Conservation (phyloP, 2,113 vertebrate species). For the Pangasianodon gigas region DNA sequence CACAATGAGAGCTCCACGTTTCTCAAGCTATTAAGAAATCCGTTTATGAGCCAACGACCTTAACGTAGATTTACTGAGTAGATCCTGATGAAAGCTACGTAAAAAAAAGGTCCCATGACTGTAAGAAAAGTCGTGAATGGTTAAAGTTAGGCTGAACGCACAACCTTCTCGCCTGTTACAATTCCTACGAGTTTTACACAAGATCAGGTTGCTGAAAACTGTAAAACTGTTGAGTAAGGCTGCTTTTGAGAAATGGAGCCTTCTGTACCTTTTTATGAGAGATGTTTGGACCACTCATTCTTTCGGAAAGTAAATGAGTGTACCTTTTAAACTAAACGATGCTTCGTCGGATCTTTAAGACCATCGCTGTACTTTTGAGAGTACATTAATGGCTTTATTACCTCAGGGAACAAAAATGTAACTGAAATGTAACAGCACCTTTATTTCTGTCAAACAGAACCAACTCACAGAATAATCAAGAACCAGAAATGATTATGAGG, state of each 20-base stretch:
- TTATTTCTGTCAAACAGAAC: background rate
- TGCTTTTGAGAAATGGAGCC: conserved; percentile 2
- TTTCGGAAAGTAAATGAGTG: background rate
- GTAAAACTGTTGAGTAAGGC: background rate
- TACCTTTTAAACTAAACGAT: background rate
- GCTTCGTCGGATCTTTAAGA: background rate
- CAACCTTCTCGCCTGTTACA: conserved; percentile 34
- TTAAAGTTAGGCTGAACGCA: background rate
- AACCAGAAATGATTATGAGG: background rate
- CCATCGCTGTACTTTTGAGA: background rate
- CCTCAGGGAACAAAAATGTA: background rate
- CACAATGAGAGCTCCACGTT: background rate
- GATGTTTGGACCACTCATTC: background rate
- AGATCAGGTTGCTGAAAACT: conserved; percentile 5
- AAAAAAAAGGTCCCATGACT: background rate
- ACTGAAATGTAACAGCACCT: background rate
- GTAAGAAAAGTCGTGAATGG: background rate
- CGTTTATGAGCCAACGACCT: background rate
- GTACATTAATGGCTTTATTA: background rate
- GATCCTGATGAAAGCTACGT: background rate
- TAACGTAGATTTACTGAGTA: background rate
- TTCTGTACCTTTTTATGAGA: background rate
- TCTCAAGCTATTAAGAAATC: background rate
- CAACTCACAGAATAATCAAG: background rate
- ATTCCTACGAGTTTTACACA: background rate